phyloP scores from a whole-genome alignment of 2,113 vertebrate genomes.

The Pantherophis guttatus region DNA sequence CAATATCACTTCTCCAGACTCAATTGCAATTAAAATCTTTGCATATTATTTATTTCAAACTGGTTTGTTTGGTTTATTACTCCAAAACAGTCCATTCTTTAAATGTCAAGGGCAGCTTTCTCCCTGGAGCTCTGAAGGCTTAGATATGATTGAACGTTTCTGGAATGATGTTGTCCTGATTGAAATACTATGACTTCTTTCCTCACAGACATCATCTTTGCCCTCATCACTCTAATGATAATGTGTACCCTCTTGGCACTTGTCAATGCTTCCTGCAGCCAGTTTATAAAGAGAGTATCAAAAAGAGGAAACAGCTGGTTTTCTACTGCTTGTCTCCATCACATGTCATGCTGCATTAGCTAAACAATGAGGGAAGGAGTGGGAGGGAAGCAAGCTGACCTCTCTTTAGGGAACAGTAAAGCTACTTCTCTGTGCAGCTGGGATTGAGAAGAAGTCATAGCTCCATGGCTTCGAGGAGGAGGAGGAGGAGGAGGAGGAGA shows the following conservation, averaged over 20 bases:
- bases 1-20: background rate
- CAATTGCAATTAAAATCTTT: background rate
- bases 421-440: background rate
- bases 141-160: background rate
- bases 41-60: background rate
- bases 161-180: background rate
- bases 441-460: background rate
- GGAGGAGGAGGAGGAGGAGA: background rate
- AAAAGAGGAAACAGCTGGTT: background rate
- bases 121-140: background rate
- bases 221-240: background rate
- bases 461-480: background rate
- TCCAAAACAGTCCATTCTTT: background rate
- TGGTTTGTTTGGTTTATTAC: background rate
- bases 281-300: background rate
- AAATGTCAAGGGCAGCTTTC: background rate
- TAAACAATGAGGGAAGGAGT: background rate
- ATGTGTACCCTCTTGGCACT: background rate
- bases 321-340: background rate
- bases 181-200: background rate
- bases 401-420: background rate
- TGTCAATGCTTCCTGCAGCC: background rate
- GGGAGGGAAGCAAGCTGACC: background rate
- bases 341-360: background rate
- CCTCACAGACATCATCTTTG: background rate